Base-by-base conservation (phyloP, 2,888 invertebrate genomes). In the Exocentrus adspersus region DNA sequence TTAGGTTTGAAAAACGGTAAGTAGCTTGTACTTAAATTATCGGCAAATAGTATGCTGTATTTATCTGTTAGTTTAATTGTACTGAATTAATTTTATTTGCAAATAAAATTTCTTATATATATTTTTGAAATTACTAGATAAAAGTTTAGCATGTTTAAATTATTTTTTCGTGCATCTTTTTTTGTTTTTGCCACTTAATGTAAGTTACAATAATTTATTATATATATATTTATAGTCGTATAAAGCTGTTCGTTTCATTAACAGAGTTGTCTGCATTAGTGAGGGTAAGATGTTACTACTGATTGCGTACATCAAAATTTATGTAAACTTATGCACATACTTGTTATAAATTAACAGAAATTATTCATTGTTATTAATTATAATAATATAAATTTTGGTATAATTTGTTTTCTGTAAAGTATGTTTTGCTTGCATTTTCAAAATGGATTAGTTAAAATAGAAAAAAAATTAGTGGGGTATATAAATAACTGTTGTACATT, bases 401-500 rank as follows among this genome's bases (percentile, higher is more conserved):
- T n/a, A n/a, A n/a, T n/a, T n/a, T n/a, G n/a, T n/a, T n/a, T n/a
- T n/a, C n/a, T n/a, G n/a, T n/a, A n/a, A n/a, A n/a, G n/a, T n/a
- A n/a, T n/a, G n/a, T n/a, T n/a, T n/a, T n/a, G n/a, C n/a, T n/a
- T n/a, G n/a, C n/a, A n/a, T n/a, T n/a, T n/a, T n/a, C n/a, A n/a
- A n/a, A n/a, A n/a, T n/a, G n/a, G n/a, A n/a, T n/a, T n/a, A n/a
- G n/a, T n/a, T n/a, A n/a, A n/a, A n/a, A n/a, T n/a, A n/a, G 3
- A 24, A 62, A 62, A 60, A 42, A 60, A 37, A 21, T 17, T 20
- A 19, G 5, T 19, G 21, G 19, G 67, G 64, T 65, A 67, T 75
- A 72, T 70, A 73, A n/a, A n/a, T n/a, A n/a, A n/a, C n/a, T n/a
- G n/a, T n/a, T n/a, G n/a, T n/a, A n/a, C n/a, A n/a, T n/a, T n/a